Evolutionary conservation across 1,140 invertebrate genomes (phyloP).

Genomic region (Macrostomum lignano): DNA sequence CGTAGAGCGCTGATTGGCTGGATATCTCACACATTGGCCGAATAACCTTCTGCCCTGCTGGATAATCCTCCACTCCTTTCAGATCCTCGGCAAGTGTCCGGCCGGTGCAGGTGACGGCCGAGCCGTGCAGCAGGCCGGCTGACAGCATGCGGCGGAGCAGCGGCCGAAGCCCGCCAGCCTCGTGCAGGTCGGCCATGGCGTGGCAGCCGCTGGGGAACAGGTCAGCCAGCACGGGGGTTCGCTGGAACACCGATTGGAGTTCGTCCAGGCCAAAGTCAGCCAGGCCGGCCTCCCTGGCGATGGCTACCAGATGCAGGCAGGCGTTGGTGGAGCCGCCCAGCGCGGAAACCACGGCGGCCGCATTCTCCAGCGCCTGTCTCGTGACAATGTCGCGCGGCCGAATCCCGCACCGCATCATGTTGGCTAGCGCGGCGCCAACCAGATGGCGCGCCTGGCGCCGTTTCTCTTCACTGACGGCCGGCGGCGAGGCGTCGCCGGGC

Average conservation of each 20-base stretch:
- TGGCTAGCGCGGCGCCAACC: constrained; percentile 7
- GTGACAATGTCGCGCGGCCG: constrained; percentile 9
- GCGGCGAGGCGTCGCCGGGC: constrained; percentile 7
- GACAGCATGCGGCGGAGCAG: background rate
- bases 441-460: background rate
- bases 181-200: constrained; percentile 11
- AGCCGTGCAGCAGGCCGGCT: constrained; percentile 4
- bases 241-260: constrained; percentile 8
- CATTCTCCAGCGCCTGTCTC: constrained; percentile 10
- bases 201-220: constrained; percentile 9
- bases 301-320: constrained; percentile 11
- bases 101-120: constrained; percentile 7
- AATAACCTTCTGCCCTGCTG: no score
- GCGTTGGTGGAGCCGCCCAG: constrained; percentile 13
- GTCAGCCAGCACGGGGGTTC: constrained; percentile 9
- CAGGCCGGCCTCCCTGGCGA: constrained; percentile 7
- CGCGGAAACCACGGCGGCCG: constrained; percentile 8
- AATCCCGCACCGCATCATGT: constrained; percentile 8
- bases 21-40: no score
- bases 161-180: constrained; percentile 8
- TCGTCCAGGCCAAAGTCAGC: constrained; percentile 10
- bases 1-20: no score
- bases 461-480: constrained; percentile 8
- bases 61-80: no score
- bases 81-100: constrained; percentile 8